Evolutionary conservation across 2,888 invertebrate species (phyloP).

Genomic region (Ormyrus pomaceus): DNA sequence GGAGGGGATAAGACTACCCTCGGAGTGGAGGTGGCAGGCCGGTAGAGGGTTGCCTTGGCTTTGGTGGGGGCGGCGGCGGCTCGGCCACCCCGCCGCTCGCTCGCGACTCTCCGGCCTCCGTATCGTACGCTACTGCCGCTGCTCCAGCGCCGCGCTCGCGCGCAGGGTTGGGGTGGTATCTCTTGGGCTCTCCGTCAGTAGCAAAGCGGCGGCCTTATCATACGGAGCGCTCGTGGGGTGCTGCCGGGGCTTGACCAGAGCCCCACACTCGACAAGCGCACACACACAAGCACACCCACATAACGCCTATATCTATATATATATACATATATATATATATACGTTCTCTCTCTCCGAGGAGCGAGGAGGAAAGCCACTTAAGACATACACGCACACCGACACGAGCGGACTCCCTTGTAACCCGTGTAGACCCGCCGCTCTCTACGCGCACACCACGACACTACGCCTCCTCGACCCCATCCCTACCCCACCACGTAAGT

Average conservation of each 20-base stretch:
- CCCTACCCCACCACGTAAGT: constrained; percentile 37
- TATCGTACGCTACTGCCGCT: constrained; percentile 21
- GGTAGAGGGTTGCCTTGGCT: too few species aligned
- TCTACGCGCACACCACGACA: constrained; percentile 36
- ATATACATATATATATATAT: background rate
- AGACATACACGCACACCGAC: constrained; percentile 58
- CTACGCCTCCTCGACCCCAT: constrained; percentile 35
- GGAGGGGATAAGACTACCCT: constrained; percentile 75
- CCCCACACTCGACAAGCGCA: constrained; percentile 30
- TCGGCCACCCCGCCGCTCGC: background rate
- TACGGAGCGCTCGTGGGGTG: constrained; percentile 75
- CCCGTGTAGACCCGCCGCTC: constrained; percentile 66
- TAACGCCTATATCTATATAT: background rate
- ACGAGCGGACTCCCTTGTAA: constrained; percentile 72
- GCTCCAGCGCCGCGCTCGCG: constrained; percentile 64
- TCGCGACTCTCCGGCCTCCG: constrained; percentile 4
- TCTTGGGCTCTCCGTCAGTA: constrained; percentile 72
- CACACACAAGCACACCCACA: constrained; percentile 13
- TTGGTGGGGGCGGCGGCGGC: constrained; percentile 21
- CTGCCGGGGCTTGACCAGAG: constrained; percentile 65
- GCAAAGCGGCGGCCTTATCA: constrained; percentile 76
- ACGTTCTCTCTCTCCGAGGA: constrained; percentile 1
- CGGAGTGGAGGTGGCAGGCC: constrained; percentile 57
- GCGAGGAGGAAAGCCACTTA: constrained; percentile 58
- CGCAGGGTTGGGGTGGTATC: constrained; percentile 74